Conservation (phyloP, 2,797 vertebrate genomes). For the Cheirogaleus major region DNA sequence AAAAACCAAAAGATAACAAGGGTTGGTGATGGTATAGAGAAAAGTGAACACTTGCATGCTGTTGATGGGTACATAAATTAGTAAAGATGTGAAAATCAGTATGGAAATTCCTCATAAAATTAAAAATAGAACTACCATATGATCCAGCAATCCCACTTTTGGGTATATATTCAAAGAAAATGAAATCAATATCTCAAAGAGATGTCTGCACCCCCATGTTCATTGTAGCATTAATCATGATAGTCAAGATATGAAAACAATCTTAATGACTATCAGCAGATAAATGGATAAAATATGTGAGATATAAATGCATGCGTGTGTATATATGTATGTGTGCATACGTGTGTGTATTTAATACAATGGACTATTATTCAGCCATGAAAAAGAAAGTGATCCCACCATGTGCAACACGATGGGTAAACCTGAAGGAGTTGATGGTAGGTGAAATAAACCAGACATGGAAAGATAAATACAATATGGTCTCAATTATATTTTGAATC, state of each 20-base stretch:
- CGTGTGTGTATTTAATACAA: background rate
- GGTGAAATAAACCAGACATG: background rate
- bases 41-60: background rate
- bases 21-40: background rate
- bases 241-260: background rate
- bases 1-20: background rate
- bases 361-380: background rate
- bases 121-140: background rate
- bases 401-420: background rate
- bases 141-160: background rate
- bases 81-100: no score
- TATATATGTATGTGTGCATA: accelerated
- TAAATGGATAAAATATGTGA: background rate
- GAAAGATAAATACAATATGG: background rate
- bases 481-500: background rate
- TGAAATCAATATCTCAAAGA: background rate
- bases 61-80: background rate
- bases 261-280: background rate
- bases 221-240: background rate
- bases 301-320: background rate
- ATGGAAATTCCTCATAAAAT: background rate
- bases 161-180: background rate
- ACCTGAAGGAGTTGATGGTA: background rate
- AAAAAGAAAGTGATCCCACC: background rate
- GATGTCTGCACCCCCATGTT: background rate